Evolutionary conservation across 2,113 vertebrate genomes (phyloP), one percentile per base, ranked within the genome.

Genomic region (Psophia crepitans): DNA sequence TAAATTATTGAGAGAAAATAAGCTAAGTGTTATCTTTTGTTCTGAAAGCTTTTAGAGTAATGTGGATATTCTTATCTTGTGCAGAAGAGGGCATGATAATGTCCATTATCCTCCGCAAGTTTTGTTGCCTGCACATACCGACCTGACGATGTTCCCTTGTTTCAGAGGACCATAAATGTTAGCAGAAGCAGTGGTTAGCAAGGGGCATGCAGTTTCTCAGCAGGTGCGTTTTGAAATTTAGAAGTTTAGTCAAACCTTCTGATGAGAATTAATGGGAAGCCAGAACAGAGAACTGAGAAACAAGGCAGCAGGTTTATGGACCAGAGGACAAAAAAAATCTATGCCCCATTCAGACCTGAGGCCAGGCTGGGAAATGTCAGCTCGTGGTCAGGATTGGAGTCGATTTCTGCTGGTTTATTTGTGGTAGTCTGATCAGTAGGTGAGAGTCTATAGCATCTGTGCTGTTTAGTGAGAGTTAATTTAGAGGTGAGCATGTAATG

Each of bases 1-100:
- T 75, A 92, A 95, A 96, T 89, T 94, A 87, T 56, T 79, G 65
- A 91, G 61, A 75, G 48, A 91, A 95, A 95, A 95, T 82, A 91
- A 92, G 35, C 41, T 84, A 89, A 89, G 58, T 75, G 70, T 97
- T 97, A 92, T 96, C 92, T 96, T 86, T 93, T 78, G 83, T 94
- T 95, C 76, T 84, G 93, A 90, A 96, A 96, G 80, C 89, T 94
- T 94, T 96, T 87, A 89, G 81, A 93, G 49, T 92, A 95, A 93
- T 94, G 87, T 75, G 48, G 61, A 75, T 91, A 76, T 91, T 85
- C 69, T 95, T 96, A 96, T 90, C 91, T 92, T 58, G 41, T 74
- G 49, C 51, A 76, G 87, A 91, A 77, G 58, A 83, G 37, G 54
- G n/a, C 61, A 79, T 33, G 80, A 91, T 92, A 95, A 87, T 83